Evolutionary conservation across 1,140 invertebrate genomes (phyloP), one percentile per base, ranked within the genome.

Genomic region (Drosophila lacertosa): DNA sequence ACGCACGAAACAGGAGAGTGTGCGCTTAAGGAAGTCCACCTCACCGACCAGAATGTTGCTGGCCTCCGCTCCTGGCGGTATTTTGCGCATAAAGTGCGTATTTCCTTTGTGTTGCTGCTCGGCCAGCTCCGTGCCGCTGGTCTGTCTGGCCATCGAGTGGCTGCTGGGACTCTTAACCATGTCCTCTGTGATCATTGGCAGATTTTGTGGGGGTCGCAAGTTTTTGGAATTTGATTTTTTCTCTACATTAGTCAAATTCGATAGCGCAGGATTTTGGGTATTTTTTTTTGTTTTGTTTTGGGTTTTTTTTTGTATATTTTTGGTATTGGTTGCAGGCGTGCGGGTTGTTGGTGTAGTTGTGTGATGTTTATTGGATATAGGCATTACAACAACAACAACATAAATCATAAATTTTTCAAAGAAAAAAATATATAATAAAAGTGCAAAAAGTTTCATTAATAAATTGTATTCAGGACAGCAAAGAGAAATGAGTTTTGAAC

Each of bases 31-130:
- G 91, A 99, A 99, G 91, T 99, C 98, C 3, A 99, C 96, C 93
- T 99, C 98, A 7, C 99, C 99, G 1, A 99, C 97, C 7, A 99
- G 93, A 80, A 99, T 98, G 91, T 99, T 99, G 47, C 97, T 97
- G 2, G 98, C 98, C 92, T 99, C 98, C 0, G 98, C 96, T 16
- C 98, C 98, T 0, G 94, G 94, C n/a, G 98, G 98, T 88, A 99
- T 98, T 93, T 99, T 99, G 37, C 96, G 94, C 97, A 99, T 98
- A 80, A 99, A 99, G 79, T 98, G 94, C 50, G 95, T 95, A 92
- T 99, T 99, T 44, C 94, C 93, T 94, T 97, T 93, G 71, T 95
- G 95, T 94, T 97, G 93, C 65, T 95, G 95, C 74, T 95, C 96
- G 62, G 92, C 93, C 24, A 96, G 91, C 69, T 95, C 94, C 10